These are phyloP conservation scores for Ictalurus punctatus DNA, from an alignment of 2,113 vertebrate species.

Conservation along the genomic window DNA sequence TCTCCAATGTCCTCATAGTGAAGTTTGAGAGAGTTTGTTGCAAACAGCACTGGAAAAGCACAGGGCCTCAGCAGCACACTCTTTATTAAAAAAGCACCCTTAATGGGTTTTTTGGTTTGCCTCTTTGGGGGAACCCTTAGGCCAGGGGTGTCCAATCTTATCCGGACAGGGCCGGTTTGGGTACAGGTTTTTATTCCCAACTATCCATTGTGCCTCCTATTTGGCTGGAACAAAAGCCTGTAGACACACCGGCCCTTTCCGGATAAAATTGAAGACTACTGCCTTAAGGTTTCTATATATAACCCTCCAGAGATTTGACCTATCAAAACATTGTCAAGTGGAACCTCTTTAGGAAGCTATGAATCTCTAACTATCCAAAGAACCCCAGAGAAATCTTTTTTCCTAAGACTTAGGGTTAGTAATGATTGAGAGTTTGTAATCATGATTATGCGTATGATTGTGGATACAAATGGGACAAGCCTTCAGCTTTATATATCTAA, in stretches of 20 bases:
- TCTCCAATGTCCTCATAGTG: background rate
- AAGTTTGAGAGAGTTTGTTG: background rate
- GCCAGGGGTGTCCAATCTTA: background rate
- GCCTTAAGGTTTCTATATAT: background rate
- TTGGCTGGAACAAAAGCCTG: background rate
- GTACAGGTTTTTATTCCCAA: background rate
- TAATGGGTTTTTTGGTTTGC: background rate
- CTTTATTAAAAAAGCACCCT: background rate
- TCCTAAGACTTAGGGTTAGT: too few species aligned
- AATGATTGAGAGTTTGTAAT: too few species aligned
- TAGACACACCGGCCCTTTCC: background rate
- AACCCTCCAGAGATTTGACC: background rate
- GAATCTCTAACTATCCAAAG: background rate
- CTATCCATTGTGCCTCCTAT: background rate
- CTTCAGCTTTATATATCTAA: background rate
- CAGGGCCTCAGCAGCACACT: background rate
- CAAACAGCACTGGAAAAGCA: background rate
- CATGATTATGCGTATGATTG: too few species aligned
- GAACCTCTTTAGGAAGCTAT: background rate
- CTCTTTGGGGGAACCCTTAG: background rate
- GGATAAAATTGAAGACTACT: background rate
- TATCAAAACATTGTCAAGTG: background rate
- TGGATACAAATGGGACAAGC: background rate
- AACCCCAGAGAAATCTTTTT: background rate
- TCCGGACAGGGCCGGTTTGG: background rate